phyloP scores from a whole-genome alignment of 2,113 vertebrate genomes.

The Dinomys branickii region DNA sequence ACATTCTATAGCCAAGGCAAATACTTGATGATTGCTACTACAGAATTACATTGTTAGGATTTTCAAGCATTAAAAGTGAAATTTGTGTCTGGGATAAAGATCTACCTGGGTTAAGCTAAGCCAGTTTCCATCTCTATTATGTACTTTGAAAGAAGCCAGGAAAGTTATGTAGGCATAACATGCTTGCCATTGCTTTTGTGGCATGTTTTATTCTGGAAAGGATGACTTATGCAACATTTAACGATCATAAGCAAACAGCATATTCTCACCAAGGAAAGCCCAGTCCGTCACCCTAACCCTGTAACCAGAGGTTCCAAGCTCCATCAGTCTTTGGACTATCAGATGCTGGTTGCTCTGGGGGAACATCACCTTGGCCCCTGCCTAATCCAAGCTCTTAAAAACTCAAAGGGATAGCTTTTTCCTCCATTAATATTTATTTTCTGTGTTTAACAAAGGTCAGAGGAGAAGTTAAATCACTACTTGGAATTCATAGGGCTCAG shows the following conservation, averaged over 20 bases:
- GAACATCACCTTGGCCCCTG: background rate
- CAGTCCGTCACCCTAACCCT: background rate
- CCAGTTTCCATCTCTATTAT: background rate
- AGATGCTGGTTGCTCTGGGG: background rate
- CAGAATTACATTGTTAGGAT: background rate
- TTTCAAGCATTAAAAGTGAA: background rate
- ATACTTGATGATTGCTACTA: background rate
- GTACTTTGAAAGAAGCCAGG: background rate
- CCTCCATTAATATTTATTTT: background rate
- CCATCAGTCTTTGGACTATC: background rate
- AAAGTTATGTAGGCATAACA: background rate
- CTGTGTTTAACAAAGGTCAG: background rate
- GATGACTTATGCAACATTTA: background rate
- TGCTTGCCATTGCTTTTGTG: background rate
- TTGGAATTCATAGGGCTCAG: background rate
- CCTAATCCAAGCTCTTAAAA: background rate
- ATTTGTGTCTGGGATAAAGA: background rate
- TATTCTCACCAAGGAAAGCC: background rate
- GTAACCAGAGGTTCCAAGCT: background rate
- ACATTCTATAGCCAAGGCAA: background rate
- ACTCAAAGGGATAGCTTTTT: background rate
- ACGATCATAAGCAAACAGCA: background rate
- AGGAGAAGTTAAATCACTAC: background rate
- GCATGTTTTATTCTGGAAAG: constrained; percentile 40
- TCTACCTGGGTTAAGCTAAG: background rate